phyloP scores from a whole-genome alignment of 1,140 invertebrate species.

The Drosophila nigromelanica region DNA sequence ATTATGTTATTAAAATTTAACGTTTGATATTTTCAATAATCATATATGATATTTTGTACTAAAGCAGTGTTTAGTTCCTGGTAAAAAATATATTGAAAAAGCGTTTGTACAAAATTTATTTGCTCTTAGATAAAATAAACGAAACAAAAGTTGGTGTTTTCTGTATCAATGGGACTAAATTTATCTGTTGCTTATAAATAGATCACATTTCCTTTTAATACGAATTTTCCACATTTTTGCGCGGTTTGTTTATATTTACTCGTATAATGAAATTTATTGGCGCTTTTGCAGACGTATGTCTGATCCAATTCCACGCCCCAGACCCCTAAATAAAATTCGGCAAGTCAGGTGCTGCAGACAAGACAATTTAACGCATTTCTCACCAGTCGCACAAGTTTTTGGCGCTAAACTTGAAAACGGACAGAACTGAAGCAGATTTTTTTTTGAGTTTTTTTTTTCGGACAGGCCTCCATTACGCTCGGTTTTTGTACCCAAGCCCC shows the following conservation, averaged over 20 bases:
- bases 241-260: conserved; percentile 51
- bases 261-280: conserved; percentile 36
- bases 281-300: conserved; percentile 1
- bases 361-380: not conserved
- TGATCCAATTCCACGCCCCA: not conserved
- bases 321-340: not conserved
- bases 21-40: no score
- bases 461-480: conserved; percentile 26
- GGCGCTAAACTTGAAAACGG: conserved; percentile 11
- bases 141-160: no score
- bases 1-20: no score
- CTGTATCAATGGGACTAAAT: not conserved
- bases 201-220: conserved; percentile 22
- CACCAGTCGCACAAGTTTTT: not conserved
- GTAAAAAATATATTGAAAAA: no score
- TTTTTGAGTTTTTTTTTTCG: conserved; percentile 7
- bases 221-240: conserved; percentile 22
- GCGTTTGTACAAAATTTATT: no score
- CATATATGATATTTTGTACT: no score
- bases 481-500: conserved; percentile 13
- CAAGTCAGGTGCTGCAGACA: conserved; percentile 42
- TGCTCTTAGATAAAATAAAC: no score
- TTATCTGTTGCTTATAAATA: conserved; percentile 35
- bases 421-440: not conserved
- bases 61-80: no score